Percentiles rank a stretch among this genome's conserved stretches.
Conservation (phyloP, 2,888 invertebrate species). For the Aelia acuminata region DNA sequence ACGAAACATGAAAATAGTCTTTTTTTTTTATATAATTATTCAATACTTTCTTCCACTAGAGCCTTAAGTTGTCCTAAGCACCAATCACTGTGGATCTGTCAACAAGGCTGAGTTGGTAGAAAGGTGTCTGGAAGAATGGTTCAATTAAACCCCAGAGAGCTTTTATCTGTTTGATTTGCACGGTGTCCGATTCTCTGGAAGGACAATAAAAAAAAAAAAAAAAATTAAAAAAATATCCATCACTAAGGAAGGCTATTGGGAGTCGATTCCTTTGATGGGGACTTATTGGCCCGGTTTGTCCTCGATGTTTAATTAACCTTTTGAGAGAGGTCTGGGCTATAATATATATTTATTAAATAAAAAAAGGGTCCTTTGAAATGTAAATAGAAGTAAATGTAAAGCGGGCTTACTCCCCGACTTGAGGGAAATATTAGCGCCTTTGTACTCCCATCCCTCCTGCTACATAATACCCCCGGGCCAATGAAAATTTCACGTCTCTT, state of each 20-base stretch:
- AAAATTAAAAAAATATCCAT: background rate
- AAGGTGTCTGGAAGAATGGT: background rate
- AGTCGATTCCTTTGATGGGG: background rate
- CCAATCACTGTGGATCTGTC: background rate
- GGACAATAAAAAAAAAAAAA: too few relatives aligned
- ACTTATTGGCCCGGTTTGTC: slow-evolving; percentile 38
- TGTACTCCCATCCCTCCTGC: background rate
- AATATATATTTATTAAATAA: slow-evolving; percentile 36
- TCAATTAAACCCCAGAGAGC: background rate
- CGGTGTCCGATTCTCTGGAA: background rate
- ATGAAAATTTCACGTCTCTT: slow-evolving; percentile 12
- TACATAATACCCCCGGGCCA: slow-evolving; percentile 22
- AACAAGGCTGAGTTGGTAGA: background rate
- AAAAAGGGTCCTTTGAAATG: slow-evolving; percentile 43
- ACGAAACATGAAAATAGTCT: too few relatives aligned
- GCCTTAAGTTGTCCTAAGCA: background rate
- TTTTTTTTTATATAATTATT: too few relatives aligned
- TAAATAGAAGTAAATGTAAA: background rate
- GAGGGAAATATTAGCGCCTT: background rate
- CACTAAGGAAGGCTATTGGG: background rate
- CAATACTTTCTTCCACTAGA: background rate
- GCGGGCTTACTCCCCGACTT: background rate
- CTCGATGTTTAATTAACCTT: slow-evolving; percentile 12
- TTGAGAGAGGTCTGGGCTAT: background rate
- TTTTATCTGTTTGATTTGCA: background rate